A percentile compares a stretch with the other conserved stretches of the same genome.
phyloP scores from a whole-genome alignment of 1,140 invertebrate genomes.

The Oryzaephilus surinamensis region DNA sequence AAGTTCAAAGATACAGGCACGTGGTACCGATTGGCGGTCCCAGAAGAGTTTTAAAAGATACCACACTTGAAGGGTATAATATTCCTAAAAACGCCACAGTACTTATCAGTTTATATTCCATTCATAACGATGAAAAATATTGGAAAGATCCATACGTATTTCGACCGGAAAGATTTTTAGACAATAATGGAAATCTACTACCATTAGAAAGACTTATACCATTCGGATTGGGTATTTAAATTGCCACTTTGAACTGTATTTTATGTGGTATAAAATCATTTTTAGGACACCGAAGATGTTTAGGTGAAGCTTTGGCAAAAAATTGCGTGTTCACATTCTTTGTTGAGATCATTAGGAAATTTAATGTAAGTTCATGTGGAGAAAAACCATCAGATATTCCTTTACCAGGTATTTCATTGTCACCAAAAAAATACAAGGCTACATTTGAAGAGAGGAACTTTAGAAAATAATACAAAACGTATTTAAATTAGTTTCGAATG shows the following conservation, averaged over 20 bases:
- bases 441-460: constrained; percentile 18
- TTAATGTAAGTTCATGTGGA: constrained; percentile 34
- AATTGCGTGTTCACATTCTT: constrained; percentile 42
- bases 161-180: constrained; percentile 58
- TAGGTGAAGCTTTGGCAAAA: constrained; percentile 48
- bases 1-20: constrained; percentile 42
- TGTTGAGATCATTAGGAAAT: constrained; percentile 42
- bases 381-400: constrained; percentile 31
- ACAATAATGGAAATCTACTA: constrained; percentile 44
- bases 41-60: constrained; percentile 45
- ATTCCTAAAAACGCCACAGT: constrained; percentile 63
- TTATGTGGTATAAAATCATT: constrained; percentile 16
- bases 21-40: constrained; percentile 51
- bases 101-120: constrained; percentile 53
- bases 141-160: constrained; percentile 61
- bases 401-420: constrained; percentile 42
- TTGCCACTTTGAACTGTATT: background rate
- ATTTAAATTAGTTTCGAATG: no score
- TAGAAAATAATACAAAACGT: no score
- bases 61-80: constrained; percentile 44
- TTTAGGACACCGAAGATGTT: constrained; percentile 49
- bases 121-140: constrained; percentile 51
- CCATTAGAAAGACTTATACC: constrained; percentile 48
- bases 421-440: constrained; percentile 39
- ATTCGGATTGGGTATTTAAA: constrained; percentile 57